Evolutionary conservation across 2,888 invertebrate genomes (phyloP).

Genomic region (Amblyjoppa fuscipennis): DNA sequence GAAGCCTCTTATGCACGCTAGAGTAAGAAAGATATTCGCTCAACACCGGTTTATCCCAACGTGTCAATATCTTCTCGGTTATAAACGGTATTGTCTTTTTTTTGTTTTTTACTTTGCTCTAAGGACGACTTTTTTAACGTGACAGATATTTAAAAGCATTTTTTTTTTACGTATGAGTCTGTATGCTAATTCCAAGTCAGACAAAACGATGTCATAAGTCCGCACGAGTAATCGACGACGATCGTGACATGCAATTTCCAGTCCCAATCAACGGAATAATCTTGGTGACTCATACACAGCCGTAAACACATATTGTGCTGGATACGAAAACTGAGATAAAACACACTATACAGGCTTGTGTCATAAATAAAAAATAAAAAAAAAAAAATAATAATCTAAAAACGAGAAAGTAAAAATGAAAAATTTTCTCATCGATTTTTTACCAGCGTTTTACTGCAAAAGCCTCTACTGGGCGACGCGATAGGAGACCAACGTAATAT

Average conservation of each 20-base stretch:
- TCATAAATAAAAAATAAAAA: constrained; percentile 2
- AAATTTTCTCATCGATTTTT: constrained; percentile 7
- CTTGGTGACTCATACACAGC: neutral
- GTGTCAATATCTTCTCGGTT: neutral
- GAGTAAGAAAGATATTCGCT: constrained; percentile 27
- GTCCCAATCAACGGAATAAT: constrained; percentile 35
- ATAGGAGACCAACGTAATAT: neutral
- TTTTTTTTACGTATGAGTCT: neutral
- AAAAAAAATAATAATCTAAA: neutral
- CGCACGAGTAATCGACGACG: constrained; percentile 11
- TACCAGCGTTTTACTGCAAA: neutral
- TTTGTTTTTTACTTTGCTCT: neutral
- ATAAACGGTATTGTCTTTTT: neutral
- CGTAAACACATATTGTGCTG: neutral
- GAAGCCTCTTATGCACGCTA: constrained; percentile 51
- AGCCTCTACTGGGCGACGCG: neutral
- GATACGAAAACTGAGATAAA: neutral
- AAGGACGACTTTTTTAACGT: neutral
- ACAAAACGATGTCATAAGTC: neutral
- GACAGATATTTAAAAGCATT: neutral
- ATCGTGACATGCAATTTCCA: constrained; percentile 10
- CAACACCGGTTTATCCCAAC: constrained; percentile 21
- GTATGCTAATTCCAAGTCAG: neutral
- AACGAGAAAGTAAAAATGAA: neutral
- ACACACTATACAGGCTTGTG: neutral